These are phyloP conservation scores for Dinocampus coccinellae DNA, from an alignment of 2,888 invertebrate genomes.

Conservation along the genomic window DNA sequence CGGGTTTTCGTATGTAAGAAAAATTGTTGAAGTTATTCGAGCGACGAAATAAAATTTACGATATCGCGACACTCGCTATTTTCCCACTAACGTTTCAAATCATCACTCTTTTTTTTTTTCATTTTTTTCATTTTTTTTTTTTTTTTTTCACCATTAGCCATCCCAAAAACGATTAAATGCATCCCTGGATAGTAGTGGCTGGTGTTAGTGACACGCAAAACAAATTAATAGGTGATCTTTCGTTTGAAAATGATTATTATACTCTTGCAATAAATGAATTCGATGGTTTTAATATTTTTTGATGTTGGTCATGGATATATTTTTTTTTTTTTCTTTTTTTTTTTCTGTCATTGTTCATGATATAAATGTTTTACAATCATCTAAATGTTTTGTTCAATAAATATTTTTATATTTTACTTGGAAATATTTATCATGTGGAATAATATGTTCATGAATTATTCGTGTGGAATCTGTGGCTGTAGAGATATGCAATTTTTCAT, in stretches of 20 bases:
- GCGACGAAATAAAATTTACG: conserved; percentile 35
- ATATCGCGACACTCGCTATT: conserved; percentile 30
- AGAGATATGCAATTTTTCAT: background rate
- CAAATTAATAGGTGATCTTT: background rate
- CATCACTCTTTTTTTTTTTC: conserved; percentile 30
- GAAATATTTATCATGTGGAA: background rate
- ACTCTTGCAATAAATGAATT: background rate
- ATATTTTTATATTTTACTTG: background rate
- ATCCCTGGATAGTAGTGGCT: background rate
- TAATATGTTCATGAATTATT: conserved; percentile 6
- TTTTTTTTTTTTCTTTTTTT: background rate
- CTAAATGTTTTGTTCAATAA: background rate
- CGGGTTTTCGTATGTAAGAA: background rate
- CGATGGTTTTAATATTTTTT: background rate
- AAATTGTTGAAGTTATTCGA: background rate
- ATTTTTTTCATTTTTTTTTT: too few relatives aligned
- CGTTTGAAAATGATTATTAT: background rate
- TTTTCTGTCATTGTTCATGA: too few relatives aligned
- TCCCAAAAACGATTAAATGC: conserved; percentile 15
- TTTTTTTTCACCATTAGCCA: conserved; percentile 15
- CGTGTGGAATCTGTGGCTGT: background rate
- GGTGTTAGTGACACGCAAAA: background rate
- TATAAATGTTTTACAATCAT: too few relatives aligned
- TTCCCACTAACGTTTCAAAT: conserved; percentile 19
- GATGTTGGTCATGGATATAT: background rate